Percentiles rank a stretch among this genome's conserved stretches.
phyloP scores from a whole-genome alignment of 2,888 invertebrate genomes.

The Catocala nupta region DNA sequence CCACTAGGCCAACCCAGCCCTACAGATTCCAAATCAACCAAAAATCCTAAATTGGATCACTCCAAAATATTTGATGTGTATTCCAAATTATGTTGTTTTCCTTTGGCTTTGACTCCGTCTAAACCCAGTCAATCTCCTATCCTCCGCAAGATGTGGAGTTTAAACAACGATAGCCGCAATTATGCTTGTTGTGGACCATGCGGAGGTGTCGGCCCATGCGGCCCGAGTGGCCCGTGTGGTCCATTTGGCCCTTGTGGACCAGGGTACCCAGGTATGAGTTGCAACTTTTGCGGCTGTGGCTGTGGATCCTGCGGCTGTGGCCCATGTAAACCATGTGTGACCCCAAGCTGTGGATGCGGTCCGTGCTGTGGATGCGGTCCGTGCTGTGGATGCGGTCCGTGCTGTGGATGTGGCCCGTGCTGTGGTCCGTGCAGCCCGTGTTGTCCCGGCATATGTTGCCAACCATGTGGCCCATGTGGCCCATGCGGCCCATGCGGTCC shows the following conservation, averaged over 20 bases:
- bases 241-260: not conserved
- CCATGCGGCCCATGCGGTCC: constrained; percentile 36
- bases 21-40: not conserved
- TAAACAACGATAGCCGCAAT: constrained; percentile 16
- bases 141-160: no score
- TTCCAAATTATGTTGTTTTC: not conserved
- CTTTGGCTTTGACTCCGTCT: not conserved
- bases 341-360: constrained; percentile 18
- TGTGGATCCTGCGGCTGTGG: not conserved
- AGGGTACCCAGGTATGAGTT: no score
- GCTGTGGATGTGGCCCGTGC: constrained; percentile 48
- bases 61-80: not conserved
- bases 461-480: no score
- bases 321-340: not conserved
- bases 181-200: constrained; percentile 33
- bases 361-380: constrained; percentile 45
- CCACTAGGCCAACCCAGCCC: no score
- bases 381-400: constrained; percentile 7
- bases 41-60: not conserved
- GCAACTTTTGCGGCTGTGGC: no score
- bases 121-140: no score
- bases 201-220: constrained; percentile 42
- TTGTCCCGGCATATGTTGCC: not conserved
- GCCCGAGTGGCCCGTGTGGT: constrained; percentile 21
- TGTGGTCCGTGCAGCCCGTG: constrained; percentile 37